phyloP scores from a whole-genome alignment of 35 echinoderm and acorn worm genomes.

The Chiridota heheva region DNA sequence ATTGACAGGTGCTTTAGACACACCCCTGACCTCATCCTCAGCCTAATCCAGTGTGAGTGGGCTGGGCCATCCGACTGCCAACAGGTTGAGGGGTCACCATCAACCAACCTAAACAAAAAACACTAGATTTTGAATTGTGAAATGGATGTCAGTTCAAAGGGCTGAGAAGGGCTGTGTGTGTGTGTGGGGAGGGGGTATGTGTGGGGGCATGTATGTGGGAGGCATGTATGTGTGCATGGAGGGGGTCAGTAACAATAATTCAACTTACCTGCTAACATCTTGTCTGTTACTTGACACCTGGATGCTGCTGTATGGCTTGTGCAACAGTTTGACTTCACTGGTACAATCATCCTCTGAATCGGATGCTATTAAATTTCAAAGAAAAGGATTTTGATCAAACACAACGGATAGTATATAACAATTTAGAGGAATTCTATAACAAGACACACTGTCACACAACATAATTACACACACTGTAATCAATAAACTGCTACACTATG shows the following conservation, averaged over 20 bases:
- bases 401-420: no score
- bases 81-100: constrained; percentile 71
- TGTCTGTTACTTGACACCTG: constrained; percentile 77
- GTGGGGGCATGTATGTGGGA: not conserved
- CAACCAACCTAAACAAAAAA: constrained; percentile 50
- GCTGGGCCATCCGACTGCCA: constrained; percentile 95
- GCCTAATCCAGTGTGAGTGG: constrained; percentile 84
- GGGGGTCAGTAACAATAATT: not conserved
- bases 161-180: not conserved
- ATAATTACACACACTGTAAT: no score
- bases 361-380: no score
- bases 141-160: not conserved
- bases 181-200: not conserved
- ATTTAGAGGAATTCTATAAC: no score
- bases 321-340: constrained; percentile 68
- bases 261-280: constrained; percentile 66
- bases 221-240: not conserved
- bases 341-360: constrained; percentile 55
- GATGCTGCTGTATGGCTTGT: constrained; percentile 74
- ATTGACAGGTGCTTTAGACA: constrained; percentile 78
- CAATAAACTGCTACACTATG: no score
- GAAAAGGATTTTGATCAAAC: no score
- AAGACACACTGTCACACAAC: no score
- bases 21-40: constrained; percentile 69
- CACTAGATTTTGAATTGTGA: not conserved